phyloP scores from a whole-genome alignment of 2,113 vertebrate genomes.

The Amblyornis subalaris region DNA sequence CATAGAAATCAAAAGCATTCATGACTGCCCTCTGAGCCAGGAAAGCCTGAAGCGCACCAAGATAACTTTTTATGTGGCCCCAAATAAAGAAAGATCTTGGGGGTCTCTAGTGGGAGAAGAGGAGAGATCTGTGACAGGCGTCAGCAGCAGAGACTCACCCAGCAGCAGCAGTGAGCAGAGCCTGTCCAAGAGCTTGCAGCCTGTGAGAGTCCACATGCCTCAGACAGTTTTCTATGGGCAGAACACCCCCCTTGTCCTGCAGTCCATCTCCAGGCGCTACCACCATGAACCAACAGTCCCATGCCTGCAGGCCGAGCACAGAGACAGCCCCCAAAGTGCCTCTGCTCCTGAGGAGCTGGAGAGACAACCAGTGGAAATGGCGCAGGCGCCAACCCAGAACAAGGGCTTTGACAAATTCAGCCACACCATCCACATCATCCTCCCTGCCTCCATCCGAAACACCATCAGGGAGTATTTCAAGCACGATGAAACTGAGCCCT shows the following conservation, averaged over 20 bases:
- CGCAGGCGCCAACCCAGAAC: background rate
- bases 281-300: background rate
- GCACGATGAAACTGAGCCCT: background rate
- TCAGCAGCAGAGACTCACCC: background rate
- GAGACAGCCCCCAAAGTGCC: background rate
- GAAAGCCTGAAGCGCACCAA: slow-evolving; percentile 71
- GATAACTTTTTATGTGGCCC: slow-evolving; percentile 68
- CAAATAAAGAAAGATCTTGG: slow-evolving; percentile 23
- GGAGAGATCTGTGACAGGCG: background rate
- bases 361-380: background rate
- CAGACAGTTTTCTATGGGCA: slow-evolving; percentile 77
- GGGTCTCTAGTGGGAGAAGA: background rate
- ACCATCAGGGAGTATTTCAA: slow-evolving; percentile 73
- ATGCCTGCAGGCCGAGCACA: background rate
- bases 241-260: slow-evolving; percentile 67
- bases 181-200: background rate
- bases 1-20: slow-evolving; percentile 12
- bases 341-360: background rate
- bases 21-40: background rate
- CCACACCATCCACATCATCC: slow-evolving; percentile 71
- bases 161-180: background rate
- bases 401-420: slow-evolving; percentile 22
- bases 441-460: slow-evolving; percentile 65
- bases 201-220: slow-evolving; percentile 62
- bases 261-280: slow-evolving; percentile 50